Conservation (phyloP, 2,888 invertebrate genomes). For the Trilocha varians region DNA sequence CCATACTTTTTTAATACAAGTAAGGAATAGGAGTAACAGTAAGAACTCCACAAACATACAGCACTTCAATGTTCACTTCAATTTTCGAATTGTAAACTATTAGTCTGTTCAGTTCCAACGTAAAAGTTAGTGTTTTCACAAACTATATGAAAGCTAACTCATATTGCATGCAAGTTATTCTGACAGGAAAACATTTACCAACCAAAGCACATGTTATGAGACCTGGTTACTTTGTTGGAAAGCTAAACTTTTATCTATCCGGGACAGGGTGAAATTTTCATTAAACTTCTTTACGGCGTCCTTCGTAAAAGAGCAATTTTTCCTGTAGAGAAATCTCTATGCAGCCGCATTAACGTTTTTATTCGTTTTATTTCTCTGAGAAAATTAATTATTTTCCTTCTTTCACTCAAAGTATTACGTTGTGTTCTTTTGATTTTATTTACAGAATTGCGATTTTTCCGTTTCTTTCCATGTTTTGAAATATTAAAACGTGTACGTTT, state of each 20-base stretch:
- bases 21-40: no score
- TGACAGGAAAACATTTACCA: conserved; percentile 7
- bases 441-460: conserved; percentile 32
- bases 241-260: conserved; percentile 44
- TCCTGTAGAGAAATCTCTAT: conserved; percentile 63
- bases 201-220: conserved; percentile 15
- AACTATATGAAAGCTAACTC: neutral
- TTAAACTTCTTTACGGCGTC: conserved; percentile 58
- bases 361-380: conserved; percentile 54
- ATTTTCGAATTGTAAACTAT: no score
- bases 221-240: conserved; percentile 33
- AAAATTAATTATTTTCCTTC: conserved; percentile 66
- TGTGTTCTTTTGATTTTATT: conserved; percentile 52
- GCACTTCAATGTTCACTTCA: no score
- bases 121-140: no score
- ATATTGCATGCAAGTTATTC: conserved; percentile 1
- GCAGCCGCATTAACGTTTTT: conserved; percentile 65
- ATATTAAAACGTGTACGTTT: no score
- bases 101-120: no score
- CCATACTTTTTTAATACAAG: no score
- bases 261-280: conserved; percentile 56
- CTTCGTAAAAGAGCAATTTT: conserved; percentile 65
- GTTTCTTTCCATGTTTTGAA: no score
- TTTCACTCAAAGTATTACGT: conserved; percentile 57
- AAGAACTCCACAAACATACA: no score